A percentile compares a stretch with the other conserved stretches of the same genome.
phyloP scores from a whole-genome alignment of 2,888 invertebrate genomes.

The Teleogryllus oceanicus region DNA sequence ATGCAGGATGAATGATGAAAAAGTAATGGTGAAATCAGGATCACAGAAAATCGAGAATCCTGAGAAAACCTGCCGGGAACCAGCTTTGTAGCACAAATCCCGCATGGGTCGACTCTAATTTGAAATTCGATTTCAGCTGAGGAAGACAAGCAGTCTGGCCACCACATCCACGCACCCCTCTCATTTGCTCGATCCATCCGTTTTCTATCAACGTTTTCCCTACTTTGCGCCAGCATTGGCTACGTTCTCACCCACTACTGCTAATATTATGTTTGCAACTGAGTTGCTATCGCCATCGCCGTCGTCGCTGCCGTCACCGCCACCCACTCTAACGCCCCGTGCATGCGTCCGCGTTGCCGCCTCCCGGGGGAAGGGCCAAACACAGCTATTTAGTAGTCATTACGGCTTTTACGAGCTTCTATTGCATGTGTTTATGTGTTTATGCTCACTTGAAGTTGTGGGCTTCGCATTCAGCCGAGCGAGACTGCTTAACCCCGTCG shows the following conservation, averaged over 20 bases:
- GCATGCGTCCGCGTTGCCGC: background rate
- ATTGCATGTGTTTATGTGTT: constrained; percentile 6
- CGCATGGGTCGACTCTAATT: too few relatives aligned
- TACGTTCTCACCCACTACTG: background rate
- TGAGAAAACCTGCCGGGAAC: too few relatives aligned
- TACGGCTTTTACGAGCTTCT: constrained; percentile 4
- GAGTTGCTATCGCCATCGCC: background rate
- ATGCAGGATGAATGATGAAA: too few relatives aligned
- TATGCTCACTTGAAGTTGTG: background rate
- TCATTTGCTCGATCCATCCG: background rate
- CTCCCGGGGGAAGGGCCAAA: background rate
- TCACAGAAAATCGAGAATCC: too few relatives aligned
- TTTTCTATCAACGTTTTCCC: background rate
- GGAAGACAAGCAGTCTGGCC: too few relatives aligned
- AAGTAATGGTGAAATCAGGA: too few relatives aligned
- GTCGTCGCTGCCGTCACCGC: background rate
- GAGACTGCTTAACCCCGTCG: background rate
- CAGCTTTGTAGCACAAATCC: too few relatives aligned
- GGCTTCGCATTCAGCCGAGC: background rate
- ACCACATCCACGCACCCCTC: background rate
- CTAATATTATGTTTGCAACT: background rate
- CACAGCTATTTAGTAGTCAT: constrained; percentile 18
- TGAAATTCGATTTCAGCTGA: too few relatives aligned
- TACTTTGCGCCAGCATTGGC: background rate
- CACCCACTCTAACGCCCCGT: background rate